Evolutionary conservation across 2,888 invertebrate species (phyloP).

Genomic region (Parapristionchus giblindavisi): DNA sequence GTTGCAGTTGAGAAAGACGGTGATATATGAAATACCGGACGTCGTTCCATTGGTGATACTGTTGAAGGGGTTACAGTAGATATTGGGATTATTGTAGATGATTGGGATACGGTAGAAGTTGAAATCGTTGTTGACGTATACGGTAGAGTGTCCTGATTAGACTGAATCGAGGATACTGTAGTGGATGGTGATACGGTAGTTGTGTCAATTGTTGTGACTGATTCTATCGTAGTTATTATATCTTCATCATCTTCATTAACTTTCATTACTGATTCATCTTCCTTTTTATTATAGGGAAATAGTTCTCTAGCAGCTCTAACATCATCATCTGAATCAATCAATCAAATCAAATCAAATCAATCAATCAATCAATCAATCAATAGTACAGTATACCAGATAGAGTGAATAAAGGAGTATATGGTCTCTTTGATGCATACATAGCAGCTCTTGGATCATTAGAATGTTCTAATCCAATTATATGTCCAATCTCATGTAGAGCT

Average conservation of each 20-base stretch:
- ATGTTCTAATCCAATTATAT: conserved; percentile 94
- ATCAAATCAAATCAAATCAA: neutral
- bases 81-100: neutral
- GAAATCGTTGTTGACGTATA: neutral
- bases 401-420: conserved; percentile 29
- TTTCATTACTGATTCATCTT: too few relatives aligned
- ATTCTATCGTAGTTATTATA: neutral
- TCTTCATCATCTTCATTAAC: too few relatives aligned
- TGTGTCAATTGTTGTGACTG: neutral
- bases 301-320: conserved; percentile 29
- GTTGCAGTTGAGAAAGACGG: conserved; percentile 5
- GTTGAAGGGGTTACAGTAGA: neutral
- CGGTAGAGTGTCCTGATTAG: neutral
- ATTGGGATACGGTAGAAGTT: neutral
- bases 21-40: neutral
- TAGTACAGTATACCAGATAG: conserved; percentile 8
- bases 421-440: conserved; percentile 64
- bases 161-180: neutral
- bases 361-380: neutral
- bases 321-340: conserved; percentile 24
- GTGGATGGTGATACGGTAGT: neutral
- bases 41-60: neutral
- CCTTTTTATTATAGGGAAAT: conserved; percentile 1
- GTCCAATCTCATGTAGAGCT: conserved; percentile 74
- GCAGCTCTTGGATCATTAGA: conserved; percentile 78